Percentiles rank a stretch among this genome's conserved stretches.
These are phyloP conservation scores for Cnemophilus loriae DNA, from an alignment of 2,113 vertebrate species.

Conservation along the genomic window DNA sequence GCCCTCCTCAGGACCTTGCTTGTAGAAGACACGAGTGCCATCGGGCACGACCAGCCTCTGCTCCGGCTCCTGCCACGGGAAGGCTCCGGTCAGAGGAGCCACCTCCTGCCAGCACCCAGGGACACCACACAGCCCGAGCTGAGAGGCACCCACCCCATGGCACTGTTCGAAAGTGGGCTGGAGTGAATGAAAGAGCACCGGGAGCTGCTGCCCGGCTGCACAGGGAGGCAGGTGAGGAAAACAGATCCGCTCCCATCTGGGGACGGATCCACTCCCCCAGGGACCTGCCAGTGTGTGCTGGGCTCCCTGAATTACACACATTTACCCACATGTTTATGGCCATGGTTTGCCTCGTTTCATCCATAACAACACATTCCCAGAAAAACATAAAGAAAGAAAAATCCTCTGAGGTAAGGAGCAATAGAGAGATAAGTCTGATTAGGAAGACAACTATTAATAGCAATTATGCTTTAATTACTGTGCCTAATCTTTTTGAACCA, in stretches of 20 bases:
- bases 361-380: neutral
- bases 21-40: accelerated
- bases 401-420: neutral
- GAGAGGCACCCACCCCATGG: neutral
- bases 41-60: accelerated
- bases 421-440: neutral
- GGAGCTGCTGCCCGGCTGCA: neutral
- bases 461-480: conserved; percentile 39
- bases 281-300: neutral
- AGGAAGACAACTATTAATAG: conserved; percentile 40
- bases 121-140: accelerated
- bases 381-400: neutral
- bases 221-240: neutral
- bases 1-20: neutral
- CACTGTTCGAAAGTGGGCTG: accelerated
- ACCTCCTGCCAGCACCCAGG: neutral
- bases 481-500: conserved; percentile 24
- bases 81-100: neutral
- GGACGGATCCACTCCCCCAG: neutral
- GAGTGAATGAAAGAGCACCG: accelerated
- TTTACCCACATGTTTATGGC: neutral
- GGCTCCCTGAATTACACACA: neutral
- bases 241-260: accelerated
- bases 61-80: accelerated
- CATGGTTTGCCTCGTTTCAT: neutral